A percentile compares a stretch with the other conserved stretches of the same genome.
phyloP scores from a whole-genome alignment of 2,113 vertebrate genomes.

The Brachypodius melanocephalos region DNA sequence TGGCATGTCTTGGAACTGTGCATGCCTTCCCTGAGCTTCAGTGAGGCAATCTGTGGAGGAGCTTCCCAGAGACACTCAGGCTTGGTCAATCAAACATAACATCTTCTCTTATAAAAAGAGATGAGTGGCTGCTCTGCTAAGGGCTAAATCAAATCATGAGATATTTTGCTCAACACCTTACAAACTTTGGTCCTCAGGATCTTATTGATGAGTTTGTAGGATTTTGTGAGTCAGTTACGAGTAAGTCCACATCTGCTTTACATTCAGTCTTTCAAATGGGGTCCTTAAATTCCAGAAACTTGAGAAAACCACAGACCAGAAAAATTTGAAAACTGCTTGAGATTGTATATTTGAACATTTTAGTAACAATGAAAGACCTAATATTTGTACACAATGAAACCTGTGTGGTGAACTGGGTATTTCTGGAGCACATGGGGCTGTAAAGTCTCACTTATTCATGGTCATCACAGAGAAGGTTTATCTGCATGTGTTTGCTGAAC shows the following conservation, averaged over 20 bases:
- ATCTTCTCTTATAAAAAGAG: neutral
- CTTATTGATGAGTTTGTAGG: neutral
- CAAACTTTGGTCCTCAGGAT: neutral
- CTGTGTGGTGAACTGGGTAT: neutral
- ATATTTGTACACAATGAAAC: neutral
- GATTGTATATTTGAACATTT: neutral
- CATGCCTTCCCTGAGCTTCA: rapidly evolving
- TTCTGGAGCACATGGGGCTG: neutral
- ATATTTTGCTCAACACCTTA: neutral
- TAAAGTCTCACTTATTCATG: neutral
- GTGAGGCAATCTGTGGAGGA: neutral
- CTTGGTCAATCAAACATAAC: neutral
- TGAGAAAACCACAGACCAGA: neutral
- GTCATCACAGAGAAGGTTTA: neutral
- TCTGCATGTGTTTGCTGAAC: neutral
- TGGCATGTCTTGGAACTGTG: neutral
- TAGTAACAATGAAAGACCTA: neutral
- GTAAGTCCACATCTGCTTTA: neutral
- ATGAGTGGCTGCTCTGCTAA: neutral
- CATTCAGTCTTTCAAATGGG: neutral
- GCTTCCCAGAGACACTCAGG: neutral
- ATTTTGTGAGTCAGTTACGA: neutral
- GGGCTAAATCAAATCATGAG: neutral
- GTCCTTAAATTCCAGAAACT: neutral
- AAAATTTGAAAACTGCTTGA: neutral